Evolutionary conservation across 64 coral and sea anemone genomes (phyloP).

Genomic region (Dendronephthya gigantea): DNA sequence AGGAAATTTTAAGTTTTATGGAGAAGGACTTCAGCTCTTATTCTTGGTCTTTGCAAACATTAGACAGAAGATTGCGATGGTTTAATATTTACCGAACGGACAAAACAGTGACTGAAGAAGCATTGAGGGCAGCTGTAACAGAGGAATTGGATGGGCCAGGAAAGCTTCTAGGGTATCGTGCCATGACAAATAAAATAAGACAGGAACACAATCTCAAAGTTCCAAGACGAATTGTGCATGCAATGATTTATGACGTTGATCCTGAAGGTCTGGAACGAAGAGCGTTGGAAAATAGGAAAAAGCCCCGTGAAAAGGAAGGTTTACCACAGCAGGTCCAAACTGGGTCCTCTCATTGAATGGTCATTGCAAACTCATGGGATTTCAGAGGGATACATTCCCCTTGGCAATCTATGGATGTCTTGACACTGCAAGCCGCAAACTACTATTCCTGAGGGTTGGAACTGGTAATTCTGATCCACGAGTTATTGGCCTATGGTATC

Average conservation of each 20-base stretch:
- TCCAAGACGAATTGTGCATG: not conserved
- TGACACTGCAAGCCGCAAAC: not conserved
- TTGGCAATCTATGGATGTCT: constrained; percentile 9
- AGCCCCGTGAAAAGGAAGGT: not conserved
- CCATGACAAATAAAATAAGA: constrained; percentile 4
- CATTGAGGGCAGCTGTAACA: not conserved
- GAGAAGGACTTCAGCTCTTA: not conserved
- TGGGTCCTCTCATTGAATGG: not conserved
- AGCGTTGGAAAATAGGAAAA: not conserved
- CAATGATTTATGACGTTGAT: not conserved
- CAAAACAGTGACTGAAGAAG: not conserved
- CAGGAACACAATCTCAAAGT: not conserved
- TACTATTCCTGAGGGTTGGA: constrained; percentile 8
- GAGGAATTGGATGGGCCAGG: not conserved
- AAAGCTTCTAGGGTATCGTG: constrained; percentile 1
- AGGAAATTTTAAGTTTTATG: constrained; percentile 1
- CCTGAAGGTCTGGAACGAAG: not conserved
- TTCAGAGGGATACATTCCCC: not conserved
- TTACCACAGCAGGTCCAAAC: not conserved
- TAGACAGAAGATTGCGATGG: not conserved
- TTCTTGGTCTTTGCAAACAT: not conserved
- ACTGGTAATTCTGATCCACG: not conserved
- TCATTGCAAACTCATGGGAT: not conserved
- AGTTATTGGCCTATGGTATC: not conserved
- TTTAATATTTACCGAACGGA: constrained; percentile 5